Base-by-base conservation (phyloP, 2,797 vertebrate species). In the Enteromius fasciolatus region DNA sequence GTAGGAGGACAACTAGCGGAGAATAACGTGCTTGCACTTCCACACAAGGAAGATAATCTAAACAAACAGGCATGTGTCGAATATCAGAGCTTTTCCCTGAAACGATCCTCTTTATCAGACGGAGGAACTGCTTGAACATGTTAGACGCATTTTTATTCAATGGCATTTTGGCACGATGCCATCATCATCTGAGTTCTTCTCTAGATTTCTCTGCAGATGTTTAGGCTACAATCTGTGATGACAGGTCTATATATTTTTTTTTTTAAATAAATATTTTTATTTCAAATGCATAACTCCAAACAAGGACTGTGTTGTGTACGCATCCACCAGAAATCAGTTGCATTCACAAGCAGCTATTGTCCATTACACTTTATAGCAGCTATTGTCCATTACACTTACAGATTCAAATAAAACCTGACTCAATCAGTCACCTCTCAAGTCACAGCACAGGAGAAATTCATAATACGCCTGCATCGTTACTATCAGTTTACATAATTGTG, bases 51-150 rank as follows among this genome's bases (percentile, higher is more conserved):
- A 81, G 75, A 12, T 50, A 33, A 68, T 25, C 8, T 33, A 46
- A 76, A 61, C 28, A 77, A 4, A 12, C 39, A 59, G 1, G 3
- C 39, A 57, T 44, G 39, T 68, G 52, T 46, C 59, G 66, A 63
- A 79, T 17, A 25, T 11, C 9, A 48, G 17, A 23, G 48, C 79
- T 25, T 79, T 82, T 74, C 79, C 50, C 31, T 36, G 59, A 81
- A 77, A 61, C 77, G 11, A 17, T 4, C 3, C 33, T 33, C 6
- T 8, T 66, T 50, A 78, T 78, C 46, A 41, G 14, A 69, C 28
- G 15, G 20, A 67, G n/a, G 64, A 79, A 78, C 61, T 36, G 18
- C 61, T 63, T 20, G 17, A 31, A 77, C 59, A 10, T 11, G 12
- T 41, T 75, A 23, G 14, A 33, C 50, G 2, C 12, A 23, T 17